These are phyloP conservation scores for Hydrolagus colliei DNA, from an alignment of 2,797 vertebrate genomes.

Conservation along the genomic window DNA sequence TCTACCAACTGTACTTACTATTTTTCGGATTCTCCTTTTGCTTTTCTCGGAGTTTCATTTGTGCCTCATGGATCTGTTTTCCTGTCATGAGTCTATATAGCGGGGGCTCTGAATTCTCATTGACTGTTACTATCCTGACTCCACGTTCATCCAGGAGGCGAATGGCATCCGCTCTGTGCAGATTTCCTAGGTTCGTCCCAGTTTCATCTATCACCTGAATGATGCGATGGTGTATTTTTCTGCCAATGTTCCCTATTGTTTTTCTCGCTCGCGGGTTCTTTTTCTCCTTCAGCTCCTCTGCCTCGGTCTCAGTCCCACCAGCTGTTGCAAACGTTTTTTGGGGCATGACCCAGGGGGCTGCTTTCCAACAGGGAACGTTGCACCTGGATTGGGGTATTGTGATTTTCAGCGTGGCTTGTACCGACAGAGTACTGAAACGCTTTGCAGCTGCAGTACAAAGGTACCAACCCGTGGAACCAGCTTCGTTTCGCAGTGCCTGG, in stretches of 20 bases:
- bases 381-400: not conserved
- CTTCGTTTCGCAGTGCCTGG: conserved; percentile 44
- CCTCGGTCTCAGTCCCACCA: conserved; percentile 35
- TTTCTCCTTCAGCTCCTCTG: conserved; percentile 45
- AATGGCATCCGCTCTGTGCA: conserved; percentile 71
- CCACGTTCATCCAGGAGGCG: conserved; percentile 64
- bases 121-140: conserved; percentile 69
- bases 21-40: conserved; percentile 55
- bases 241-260: conserved; percentile 61
- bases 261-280: conserved; percentile 35
- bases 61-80: conserved; percentile 75
- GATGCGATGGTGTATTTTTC: conserved; percentile 64
- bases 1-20: conserved; percentile 51
- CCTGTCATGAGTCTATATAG: conserved; percentile 80
- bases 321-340: conserved; percentile 41
- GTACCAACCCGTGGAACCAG: conserved; percentile 34
- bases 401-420: conserved; percentile 33
- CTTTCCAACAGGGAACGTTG: conserved; percentile 27
- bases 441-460: not conserved
- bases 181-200: conserved; percentile 67
- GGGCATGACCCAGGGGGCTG: conserved; percentile 29
- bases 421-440: conserved; percentile 11
- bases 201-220: conserved; percentile 65
- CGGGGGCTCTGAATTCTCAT: conserved; percentile 59
- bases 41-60: conserved; percentile 62